These are phyloP conservation scores for Caenorhabditis brenneri DNA, from an alignment of 1,140 invertebrate species.

Conservation along the genomic window DNA sequence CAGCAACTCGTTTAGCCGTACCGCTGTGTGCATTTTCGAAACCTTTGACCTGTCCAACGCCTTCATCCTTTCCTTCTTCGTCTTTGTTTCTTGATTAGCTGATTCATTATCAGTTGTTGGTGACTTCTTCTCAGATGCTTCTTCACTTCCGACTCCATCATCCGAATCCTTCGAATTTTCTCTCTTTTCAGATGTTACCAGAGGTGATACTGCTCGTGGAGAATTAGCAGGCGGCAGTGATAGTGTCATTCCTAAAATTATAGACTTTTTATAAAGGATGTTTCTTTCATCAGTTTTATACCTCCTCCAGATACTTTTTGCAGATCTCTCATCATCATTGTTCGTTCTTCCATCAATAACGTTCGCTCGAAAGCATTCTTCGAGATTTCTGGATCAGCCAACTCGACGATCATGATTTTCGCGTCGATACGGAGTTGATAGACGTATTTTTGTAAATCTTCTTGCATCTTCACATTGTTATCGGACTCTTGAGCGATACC, in stretches of 20 bases:
- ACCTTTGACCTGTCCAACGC: slow-evolving; percentile 64
- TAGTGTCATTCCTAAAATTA: not conserved
- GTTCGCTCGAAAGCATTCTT: slow-evolving; percentile 98
- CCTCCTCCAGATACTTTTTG: slow-evolving; percentile 18
- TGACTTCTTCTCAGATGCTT: slow-evolving; percentile 18
- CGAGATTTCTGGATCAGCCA: slow-evolving; percentile 87
- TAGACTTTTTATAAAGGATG: too few species aligned
- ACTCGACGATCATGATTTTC: slow-evolving; percentile 75
- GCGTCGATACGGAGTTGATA: slow-evolving; percentile 97
- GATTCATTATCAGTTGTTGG: not conserved
- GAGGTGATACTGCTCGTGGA: slow-evolving; percentile 32
- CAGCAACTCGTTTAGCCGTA: slow-evolving; percentile 96
- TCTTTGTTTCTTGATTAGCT: slow-evolving; percentile 49
- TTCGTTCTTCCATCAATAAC: slow-evolving; percentile 97
- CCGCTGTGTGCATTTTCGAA: slow-evolving; percentile 92
- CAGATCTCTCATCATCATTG: slow-evolving; percentile 81
- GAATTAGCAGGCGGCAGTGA: slow-evolving; percentile 4
- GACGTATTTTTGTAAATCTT: slow-evolving; percentile 93
- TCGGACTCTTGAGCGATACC: slow-evolving; percentile 98
- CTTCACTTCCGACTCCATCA: slow-evolving; percentile 26
- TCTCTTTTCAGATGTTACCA: slow-evolving; percentile 45
- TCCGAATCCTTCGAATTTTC: slow-evolving; percentile 28
- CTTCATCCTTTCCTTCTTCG: slow-evolving; percentile 61
- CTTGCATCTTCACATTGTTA: slow-evolving; percentile 99
- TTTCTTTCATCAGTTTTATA: not conserved